Evolutionary conservation across 2,888 invertebrate species (phyloP).

Genomic region (Sarcophaga variegata): DNA sequence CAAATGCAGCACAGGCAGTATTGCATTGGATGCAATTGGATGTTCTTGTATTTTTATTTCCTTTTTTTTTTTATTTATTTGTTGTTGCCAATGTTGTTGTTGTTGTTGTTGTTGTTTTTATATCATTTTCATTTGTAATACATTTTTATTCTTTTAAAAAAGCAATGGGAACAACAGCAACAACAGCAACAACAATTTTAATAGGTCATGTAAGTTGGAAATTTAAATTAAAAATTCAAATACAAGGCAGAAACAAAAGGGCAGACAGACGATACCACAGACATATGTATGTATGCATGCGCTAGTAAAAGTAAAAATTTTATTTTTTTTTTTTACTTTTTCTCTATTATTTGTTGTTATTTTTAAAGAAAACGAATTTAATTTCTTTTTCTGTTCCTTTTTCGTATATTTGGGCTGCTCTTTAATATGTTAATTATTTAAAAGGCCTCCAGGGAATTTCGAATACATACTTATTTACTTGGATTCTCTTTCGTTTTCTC

Average conservation of each 20-base stretch:
- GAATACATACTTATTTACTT: background rate
- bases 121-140: background rate
- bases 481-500: background rate
- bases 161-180: slow-evolving; percentile 43
- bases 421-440: slow-evolving; percentile 43
- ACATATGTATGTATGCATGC: background rate
- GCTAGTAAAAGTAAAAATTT: too few species aligned
- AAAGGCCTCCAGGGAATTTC: slow-evolving; percentile 10
- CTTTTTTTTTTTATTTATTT: slow-evolving; percentile 18
- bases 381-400: too few species aligned
- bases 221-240: slow-evolving; percentile 43
- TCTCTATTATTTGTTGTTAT: too few species aligned
- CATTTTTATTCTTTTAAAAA: slow-evolving; percentile 26
- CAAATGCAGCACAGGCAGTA: slow-evolving; percentile 7
- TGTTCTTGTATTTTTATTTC: slow-evolving; percentile 31
- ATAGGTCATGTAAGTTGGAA: slow-evolving; percentile 52
- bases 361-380: too few species aligned
- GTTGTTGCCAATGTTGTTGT: background rate
- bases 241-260: slow-evolving; percentile 11
- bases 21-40: background rate
- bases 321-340: too few species aligned
- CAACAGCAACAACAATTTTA: slow-evolving; percentile 1
- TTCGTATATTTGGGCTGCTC: background rate
- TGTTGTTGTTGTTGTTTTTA: background rate
- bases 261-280: background rate